These are phyloP conservation scores for Ciconia boyciana DNA, from an alignment of 2,113 vertebrate genomes.

Conservation along the genomic window DNA sequence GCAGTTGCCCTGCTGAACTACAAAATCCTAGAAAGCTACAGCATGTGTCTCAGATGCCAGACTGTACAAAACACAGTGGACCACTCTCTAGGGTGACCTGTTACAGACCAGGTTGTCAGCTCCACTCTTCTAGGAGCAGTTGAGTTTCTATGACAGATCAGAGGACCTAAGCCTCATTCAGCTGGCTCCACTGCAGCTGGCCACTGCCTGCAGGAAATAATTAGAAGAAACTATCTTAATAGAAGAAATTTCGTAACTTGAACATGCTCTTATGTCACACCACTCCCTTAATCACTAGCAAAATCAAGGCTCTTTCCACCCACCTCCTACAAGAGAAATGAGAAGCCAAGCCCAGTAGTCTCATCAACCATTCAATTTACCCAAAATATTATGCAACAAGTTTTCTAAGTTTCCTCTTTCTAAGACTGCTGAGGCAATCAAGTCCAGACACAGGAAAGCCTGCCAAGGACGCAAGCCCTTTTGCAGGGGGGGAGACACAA, in stretches of 20 bases:
- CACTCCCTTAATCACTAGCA: background rate
- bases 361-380: conserved; percentile 1
- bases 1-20: background rate
- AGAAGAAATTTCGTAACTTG: background rate
- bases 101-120: background rate
- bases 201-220: background rate
- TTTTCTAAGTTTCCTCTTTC: conserved; percentile 60
- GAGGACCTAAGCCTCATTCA: background rate
- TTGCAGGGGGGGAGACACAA: background rate
- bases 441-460: background rate
- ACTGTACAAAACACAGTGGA: background rate
- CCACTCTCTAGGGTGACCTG: background rate
- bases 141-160: background rate
- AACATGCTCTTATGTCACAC: background rate
- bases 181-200: background rate
- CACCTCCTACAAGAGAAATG: background rate
- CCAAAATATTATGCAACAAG: conserved; percentile 1
- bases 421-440: conserved; percentile 8
- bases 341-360: background rate
- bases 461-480: background rate
- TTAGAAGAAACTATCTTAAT: background rate
- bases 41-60: background rate
- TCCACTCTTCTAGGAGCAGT: accelerated
- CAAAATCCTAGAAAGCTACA: background rate
- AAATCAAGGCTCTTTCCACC: conserved; percentile 5